Base-by-base conservation (phyloP, 2,888 invertebrate species). In the Eledona agricola region DNA sequence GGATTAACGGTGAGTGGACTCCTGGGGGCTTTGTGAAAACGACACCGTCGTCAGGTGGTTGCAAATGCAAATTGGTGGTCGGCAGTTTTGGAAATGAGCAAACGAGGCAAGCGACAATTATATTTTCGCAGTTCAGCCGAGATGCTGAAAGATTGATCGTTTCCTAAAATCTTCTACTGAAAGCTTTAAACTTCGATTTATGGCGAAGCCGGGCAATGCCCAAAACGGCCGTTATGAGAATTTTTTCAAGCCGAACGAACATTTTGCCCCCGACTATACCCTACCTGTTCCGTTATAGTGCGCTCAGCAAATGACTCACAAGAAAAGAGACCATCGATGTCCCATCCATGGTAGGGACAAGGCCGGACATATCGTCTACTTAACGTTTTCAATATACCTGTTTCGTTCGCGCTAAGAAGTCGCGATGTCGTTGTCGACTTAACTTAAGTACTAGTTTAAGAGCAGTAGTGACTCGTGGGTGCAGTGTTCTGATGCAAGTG, bases 1-100 rank as follows among this genome's bases (percentile, higher is more conserved):
- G 88, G 57, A 81, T 85, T 55, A 83, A 87, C 68, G 88, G 90
- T 90, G 69, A 85, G 85, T 78, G 19, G 31, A 19, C 45, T 25
- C 34, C 16, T 23, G 45, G 45, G 45, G 10, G 13, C 5, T 4
- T 5, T 5, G 7, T 6, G 3, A 16, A 17, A 9, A 35, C 32
- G 32, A 31, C 31, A 43, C 43, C 22, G 43, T 31, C 43, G 26
- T 43, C 4, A 13, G 31, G 43, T 43, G n/a, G n/a, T 43, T 29
- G 19, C 28, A 25, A 38, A n/a, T n/a, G n/a, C n/a, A n/a, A n/a
- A n/a, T n/a, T n/a, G n/a, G n/a, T n/a, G n/a, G 22, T 22, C 22
- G 9, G 7, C 23, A n/a, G n/a, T 43, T 20, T 13, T 22, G 31
- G n/a, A 43, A 43, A 31, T n/a, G 20, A 19, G n/a, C n/a, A n/a